Evolutionary conservation across 2,797 vertebrate genomes (phyloP).

Genomic region (Pseudochaenichthys georgianus): DNA sequence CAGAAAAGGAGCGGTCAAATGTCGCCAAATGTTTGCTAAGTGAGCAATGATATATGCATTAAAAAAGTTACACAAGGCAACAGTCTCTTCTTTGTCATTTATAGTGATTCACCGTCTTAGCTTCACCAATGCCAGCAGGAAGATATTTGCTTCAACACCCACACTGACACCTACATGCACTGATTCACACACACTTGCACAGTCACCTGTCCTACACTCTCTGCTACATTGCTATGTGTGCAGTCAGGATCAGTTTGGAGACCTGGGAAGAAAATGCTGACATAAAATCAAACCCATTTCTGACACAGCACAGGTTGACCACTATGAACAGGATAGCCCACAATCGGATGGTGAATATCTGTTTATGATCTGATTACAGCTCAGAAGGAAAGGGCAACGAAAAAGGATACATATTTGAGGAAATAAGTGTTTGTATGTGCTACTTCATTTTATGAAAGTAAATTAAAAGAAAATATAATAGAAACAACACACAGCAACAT

Average conservation of each 20-base stretch:
- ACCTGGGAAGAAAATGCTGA: slow-evolving; percentile 10
- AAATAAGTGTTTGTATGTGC: neutral
- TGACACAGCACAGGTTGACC: neutral
- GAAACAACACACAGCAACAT: neutral
- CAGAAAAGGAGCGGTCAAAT: slow-evolving; percentile 28
- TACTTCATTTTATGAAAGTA: neutral
- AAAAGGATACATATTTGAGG: neutral
- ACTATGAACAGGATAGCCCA: neutral
- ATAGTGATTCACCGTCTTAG: slow-evolving; percentile 4
- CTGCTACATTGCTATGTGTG: neutral
- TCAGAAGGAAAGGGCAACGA: neutral
- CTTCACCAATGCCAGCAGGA: slow-evolving; percentile 10
- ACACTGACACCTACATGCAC: slow-evolving; percentile 24
- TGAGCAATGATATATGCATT: slow-evolving; percentile 39
- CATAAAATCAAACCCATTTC: neutral
- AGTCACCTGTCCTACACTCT: slow-evolving; percentile 19
- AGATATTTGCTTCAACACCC: neutral
- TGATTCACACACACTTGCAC: slow-evolving; percentile 10
- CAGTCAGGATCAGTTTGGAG: slow-evolving; percentile 1
- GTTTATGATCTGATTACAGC: slow-evolving; percentile 8
- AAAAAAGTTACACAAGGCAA: slow-evolving; percentile 6
- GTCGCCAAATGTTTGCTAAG: slow-evolving; percentile 6
- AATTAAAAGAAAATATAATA: neutral
- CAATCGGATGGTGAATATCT: neutral
- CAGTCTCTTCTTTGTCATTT: neutral